Conservation (phyloP, 2,797 vertebrate species). For the Lemur catta region DNA sequence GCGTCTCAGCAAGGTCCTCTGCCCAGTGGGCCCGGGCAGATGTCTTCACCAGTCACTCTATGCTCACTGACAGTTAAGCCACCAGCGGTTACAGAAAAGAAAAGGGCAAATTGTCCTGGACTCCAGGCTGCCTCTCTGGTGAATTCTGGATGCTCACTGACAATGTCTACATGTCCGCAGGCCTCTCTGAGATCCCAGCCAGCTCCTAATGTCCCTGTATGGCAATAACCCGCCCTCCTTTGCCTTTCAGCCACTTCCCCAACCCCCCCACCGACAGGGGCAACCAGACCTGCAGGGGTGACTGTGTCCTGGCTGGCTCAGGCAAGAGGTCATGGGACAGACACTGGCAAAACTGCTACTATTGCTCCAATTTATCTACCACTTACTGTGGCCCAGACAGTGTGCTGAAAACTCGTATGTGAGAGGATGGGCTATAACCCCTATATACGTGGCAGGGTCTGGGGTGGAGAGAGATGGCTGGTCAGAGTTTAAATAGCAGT, state of each 20-base stretch:
- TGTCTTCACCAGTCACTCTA: neutral
- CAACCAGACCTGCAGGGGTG: neutral
- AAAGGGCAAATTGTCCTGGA: neutral
- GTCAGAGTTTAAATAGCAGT: neutral
- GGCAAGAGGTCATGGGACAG: neutral
- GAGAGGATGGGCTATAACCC: neutral
- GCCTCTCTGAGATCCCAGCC: neutral
- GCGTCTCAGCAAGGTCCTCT: neutral
- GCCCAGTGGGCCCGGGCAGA: neutral
- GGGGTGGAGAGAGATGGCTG: neutral
- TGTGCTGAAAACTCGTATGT: neutral
- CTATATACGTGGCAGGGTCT: neutral
- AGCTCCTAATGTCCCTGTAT: neutral
- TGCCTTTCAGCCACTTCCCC: neutral
- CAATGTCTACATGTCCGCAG: neutral
- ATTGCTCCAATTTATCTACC: neutral
- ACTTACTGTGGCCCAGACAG: neutral
- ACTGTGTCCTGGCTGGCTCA: neutral
- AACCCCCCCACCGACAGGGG: neutral
- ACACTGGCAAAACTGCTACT: neutral
- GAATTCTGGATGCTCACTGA: neutral
- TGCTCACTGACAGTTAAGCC: conserved; percentile 6
- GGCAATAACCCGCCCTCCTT: neutral
- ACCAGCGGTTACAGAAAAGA: neutral
- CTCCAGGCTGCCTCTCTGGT: neutral